Conservation (phyloP, 2,113 vertebrate genomes). For the Cyprinodon variegatus region DNA sequence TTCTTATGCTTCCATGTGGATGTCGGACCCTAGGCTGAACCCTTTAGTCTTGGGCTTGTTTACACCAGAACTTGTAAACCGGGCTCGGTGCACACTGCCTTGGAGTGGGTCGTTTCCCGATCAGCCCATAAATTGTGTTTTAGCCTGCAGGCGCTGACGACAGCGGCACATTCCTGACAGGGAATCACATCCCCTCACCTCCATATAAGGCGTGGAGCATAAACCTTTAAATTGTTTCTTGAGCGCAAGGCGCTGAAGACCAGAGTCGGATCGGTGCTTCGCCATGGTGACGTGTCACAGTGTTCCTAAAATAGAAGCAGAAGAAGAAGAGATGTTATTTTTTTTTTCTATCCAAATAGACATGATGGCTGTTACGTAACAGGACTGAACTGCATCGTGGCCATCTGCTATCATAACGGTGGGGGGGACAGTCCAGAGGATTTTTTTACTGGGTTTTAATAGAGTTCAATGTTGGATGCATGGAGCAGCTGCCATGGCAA, state of each 20-base stretch:
- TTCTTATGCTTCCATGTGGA: slow-evolving; percentile 43
- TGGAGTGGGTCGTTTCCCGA: neutral
- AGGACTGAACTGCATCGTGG: slow-evolving; percentile 38
- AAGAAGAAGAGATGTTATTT: slow-evolving; percentile 31
- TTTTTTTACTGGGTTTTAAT: neutral
- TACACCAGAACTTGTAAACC: slow-evolving; percentile 16
- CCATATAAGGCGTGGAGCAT: slow-evolving; percentile 55
- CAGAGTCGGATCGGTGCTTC: slow-evolving; percentile 43
- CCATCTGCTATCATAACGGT: too few relatives aligned
- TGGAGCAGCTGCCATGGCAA: slow-evolving; percentile 69
- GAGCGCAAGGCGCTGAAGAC: slow-evolving; percentile 13
- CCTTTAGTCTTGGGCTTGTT: neutral
- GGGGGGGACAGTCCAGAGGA: neutral
- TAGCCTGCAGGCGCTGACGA: slow-evolving; percentile 31
- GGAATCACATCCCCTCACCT: slow-evolving; percentile 43
- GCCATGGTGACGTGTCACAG: slow-evolving; percentile 10
- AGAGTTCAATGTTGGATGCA: slow-evolving; percentile 2
- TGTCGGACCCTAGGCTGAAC: slow-evolving; percentile 44
- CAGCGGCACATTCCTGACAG: slow-evolving; percentile 47
- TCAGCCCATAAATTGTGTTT: slow-evolving; percentile 27
- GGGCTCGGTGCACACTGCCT: slow-evolving; percentile 9
- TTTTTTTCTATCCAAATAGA: slow-evolving; percentile 58
- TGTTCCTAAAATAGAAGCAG: slow-evolving; percentile 65
- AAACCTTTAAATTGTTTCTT: slow-evolving; percentile 51
- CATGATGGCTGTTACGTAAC: slow-evolving; percentile 58